Evolutionary conservation across 2,113 vertebrate species (phyloP).

Genomic region (Neomonachus schauinslandi): DNA sequence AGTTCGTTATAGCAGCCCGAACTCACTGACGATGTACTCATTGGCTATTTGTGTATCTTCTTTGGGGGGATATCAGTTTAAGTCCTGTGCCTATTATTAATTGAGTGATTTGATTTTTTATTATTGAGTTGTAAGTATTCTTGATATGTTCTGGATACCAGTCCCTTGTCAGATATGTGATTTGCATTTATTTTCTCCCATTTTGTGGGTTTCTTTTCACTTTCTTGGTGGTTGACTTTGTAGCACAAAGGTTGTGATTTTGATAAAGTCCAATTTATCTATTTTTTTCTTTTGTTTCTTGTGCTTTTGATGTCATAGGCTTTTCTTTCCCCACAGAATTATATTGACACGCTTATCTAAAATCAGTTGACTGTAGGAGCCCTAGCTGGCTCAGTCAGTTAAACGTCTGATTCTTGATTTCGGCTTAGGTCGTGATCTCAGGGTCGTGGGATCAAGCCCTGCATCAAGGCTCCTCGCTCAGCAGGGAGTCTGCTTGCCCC

Average conservation of each 20-base stretch:
- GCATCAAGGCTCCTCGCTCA: neutral
- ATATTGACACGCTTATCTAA: neutral
- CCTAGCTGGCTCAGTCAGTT: neutral
- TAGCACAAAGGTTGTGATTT: neutral
- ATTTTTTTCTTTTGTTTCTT: neutral
- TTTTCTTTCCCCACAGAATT: neutral
- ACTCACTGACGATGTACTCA: neutral
- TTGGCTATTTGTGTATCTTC: neutral
- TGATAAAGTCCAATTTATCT: neutral
- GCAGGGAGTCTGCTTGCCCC: neutral
- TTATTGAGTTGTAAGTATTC: neutral
- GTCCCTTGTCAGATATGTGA: neutral
- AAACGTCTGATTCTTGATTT: neutral
- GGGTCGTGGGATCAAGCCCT: neutral
- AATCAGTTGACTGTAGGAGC: neutral
- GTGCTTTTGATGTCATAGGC: neutral
- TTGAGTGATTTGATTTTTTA: slow-evolving; percentile 31
- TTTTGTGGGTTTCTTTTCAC: neutral
- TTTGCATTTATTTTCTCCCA: slow-evolving; percentile 1
- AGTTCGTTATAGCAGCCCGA: neutral
- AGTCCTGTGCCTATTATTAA: neutral
- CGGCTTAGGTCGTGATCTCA: neutral
- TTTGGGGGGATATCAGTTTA: neutral
- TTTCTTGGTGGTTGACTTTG: slow-evolving; percentile 27
- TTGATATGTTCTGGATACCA: neutral